Evolutionary conservation across 1,140 invertebrate species (phyloP).

Genomic region (Drosophila nasuta): DNA sequence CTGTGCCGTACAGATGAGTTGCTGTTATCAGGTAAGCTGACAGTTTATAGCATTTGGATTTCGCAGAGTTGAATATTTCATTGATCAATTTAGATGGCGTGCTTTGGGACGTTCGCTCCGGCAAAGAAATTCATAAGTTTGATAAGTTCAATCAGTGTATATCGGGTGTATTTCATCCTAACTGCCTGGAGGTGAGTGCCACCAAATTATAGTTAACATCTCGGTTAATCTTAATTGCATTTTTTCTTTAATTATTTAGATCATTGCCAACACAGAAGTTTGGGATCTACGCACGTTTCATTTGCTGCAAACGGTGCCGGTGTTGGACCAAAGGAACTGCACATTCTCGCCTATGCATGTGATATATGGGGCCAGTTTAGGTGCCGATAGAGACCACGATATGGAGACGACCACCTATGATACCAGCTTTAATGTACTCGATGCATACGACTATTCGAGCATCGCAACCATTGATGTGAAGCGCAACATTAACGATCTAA

Average conservation of each 20-base stretch:
- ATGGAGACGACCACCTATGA: constrained; percentile 74
- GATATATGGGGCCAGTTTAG: constrained; percentile 86
- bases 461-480: constrained; percentile 97
- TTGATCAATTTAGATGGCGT: constrained; percentile 91
- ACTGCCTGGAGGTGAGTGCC: constrained; percentile 93
- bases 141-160: constrained; percentile 98
- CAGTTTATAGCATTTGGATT: neutral
- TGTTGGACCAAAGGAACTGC: constrained; percentile 94
- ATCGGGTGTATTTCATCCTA: constrained; percentile 98
- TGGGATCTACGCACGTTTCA: constrained; percentile 99
- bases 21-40: constrained; percentile 89
- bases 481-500: constrained; percentile 91
- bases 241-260: constrained; percentile 75
- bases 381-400: constrained; percentile 86
- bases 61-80: neutral
- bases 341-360: constrained; percentile 89
- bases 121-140: constrained; percentile 97
- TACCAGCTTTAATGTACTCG: constrained; percentile 97
- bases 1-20: constrained; percentile 97
- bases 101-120: constrained; percentile 96
- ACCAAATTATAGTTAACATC: neutral
- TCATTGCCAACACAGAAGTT: constrained; percentile 94
- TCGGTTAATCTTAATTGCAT: neutral
- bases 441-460: constrained; percentile 96
- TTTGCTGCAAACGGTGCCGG: constrained; percentile 95